Evolutionary conservation across 2,888 invertebrate genomes (phyloP), one percentile per base, ranked within the genome.

Genomic region (Helobdella robusta): DNA sequence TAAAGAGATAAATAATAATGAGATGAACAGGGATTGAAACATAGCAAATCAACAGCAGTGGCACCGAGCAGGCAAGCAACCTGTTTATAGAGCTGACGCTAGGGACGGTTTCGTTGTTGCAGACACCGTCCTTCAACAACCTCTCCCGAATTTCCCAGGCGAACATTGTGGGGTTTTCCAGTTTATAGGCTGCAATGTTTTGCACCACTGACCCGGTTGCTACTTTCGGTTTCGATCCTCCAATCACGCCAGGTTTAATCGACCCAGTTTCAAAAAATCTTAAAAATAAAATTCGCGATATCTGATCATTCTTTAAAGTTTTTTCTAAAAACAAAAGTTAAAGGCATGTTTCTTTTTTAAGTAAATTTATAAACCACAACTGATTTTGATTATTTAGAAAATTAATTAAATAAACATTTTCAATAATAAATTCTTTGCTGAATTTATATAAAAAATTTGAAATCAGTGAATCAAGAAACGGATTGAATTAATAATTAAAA

Each of bases 71-170:
- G 25, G 30, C 18, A 11, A 11, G 2, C 15, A 6, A 61, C 66
- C 93, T 84, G 82, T 94, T 94, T 66, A 94, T 92, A 0, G 91
- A 92, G 69, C 91, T 91, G 73, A 94, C 91, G 8, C 91, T 91
- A 0, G 94, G 94, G 72, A 92, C 89, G 66, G 79, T 75, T 30
- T 76, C 76, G 35, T 79, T 76, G 78, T 92, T 92, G 76, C 92
- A 93, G 71, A 92, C 88, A 66, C 91, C 85, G 75, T 92, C 91
- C 56, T 89, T 86, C 64, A 93, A 85, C 70, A 94, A 83, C 73
- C 89, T 86, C 79, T 94, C 78, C 89, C 93, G 84, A 70, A 94
- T 93, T 83, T 94, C 94, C 92, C 93, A 94, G 11, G 93, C 93
- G 79, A 94, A 93, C 86, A 93, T 89, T 4, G 91, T 89, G 0